Conservation (phyloP, 1,140 invertebrate genomes). For the Drosophila nannoptera region DNA sequence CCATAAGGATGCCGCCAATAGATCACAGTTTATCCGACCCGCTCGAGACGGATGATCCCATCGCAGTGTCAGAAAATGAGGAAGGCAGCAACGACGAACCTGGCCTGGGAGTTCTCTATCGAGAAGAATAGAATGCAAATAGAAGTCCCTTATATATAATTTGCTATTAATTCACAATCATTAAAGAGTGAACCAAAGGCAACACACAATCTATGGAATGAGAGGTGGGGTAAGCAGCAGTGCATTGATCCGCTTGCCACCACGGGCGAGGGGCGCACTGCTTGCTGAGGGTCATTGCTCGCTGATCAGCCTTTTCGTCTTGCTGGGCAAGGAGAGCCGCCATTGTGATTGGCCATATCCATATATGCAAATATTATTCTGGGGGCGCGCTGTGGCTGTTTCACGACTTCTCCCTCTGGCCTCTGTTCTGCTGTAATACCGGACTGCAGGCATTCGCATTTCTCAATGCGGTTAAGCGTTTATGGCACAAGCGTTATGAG, state of each 20-base stretch:
- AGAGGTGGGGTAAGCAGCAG: too few species aligned
- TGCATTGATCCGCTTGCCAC: too few species aligned
- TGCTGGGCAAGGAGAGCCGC: not conserved
- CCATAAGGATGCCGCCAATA: not conserved
- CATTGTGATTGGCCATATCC: too few species aligned
- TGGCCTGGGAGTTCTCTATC: too few species aligned
- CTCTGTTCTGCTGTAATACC: too few species aligned
- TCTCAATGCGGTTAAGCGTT: conserved; percentile 3
- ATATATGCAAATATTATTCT: too few species aligned
- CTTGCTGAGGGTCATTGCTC: too few species aligned
- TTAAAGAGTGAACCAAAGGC: too few species aligned
- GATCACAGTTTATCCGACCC: not conserved
- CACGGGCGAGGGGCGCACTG: too few species aligned
- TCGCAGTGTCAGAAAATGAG: conserved; percentile 1
- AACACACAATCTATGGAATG: too few species aligned
- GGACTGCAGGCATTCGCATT: not conserved
- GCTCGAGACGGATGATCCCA: not conserved
- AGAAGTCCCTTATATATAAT: not conserved
- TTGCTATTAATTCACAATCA: too few species aligned
- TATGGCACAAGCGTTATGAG: not conserved
- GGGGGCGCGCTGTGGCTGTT: not conserved
- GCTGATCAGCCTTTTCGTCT: not conserved
- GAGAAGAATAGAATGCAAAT: not conserved
- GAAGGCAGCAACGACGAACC: not conserved
- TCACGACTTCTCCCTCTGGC: too few species aligned